Evolutionary conservation across 2,113 vertebrate genomes (phyloP), one percentile per base, ranked within the genome.

Genomic region (Sisor rabdophorus): DNA sequence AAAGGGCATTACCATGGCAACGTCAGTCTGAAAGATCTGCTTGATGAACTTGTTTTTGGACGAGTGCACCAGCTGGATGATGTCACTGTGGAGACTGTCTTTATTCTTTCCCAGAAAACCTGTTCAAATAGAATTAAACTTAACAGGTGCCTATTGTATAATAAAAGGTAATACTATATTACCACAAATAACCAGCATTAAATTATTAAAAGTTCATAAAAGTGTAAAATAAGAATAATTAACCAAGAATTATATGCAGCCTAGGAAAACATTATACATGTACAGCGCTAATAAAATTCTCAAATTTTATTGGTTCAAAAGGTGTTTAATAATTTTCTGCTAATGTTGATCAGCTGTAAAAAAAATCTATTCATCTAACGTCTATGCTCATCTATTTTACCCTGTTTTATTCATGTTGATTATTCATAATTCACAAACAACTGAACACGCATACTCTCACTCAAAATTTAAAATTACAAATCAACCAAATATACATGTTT

Each of bases 11-110:
- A 99, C 97, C 97, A 98, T 99, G 65, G 97, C 96, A 8, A 99
- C 95, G 0, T 99, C 97, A 0, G 96, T 94, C 88, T 98, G 97
- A 91, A 99, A 99, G 87, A 99, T 98, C 88, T 98, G 97, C 84
- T 99, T 99, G 91, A 99, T 95, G 91, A 99, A 99, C 87, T 98
- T 99, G 92, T 99, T 99, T 87, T 93, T 94, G 76, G 97, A 98
- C 36, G 97, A 98, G 85, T 98, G 96, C 79, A 99, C 97, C 81
- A 99, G 85, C 84, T 98, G 97, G 83, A 99, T 98, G 86, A 98
- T 98, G 91, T 99, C 97, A 32, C 97, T 95, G 0, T 98, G 96
- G 61, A 99, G 89, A 0, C 95, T 98, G 87, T 99, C 97, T 78
- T 96, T 91, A 89, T 99, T 99, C 90, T 99, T 99, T 90, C 98